phyloP scores from a whole-genome alignment of 2,113 vertebrate species.

The Thermophis baileyi region DNA sequence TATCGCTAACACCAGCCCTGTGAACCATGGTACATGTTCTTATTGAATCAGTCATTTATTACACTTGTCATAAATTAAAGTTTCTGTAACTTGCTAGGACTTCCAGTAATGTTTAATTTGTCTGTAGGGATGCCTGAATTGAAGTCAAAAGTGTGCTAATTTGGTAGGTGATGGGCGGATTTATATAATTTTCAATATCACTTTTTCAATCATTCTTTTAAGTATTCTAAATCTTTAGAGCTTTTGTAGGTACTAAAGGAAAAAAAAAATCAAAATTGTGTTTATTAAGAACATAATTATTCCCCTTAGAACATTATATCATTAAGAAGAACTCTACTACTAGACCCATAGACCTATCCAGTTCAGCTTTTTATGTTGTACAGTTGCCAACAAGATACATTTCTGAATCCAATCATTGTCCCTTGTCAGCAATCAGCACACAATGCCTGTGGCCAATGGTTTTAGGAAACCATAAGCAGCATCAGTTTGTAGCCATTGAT shows the following conservation, averaged over 20 bases:
- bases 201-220: background rate
- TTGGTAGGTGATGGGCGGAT: background rate
- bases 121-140: background rate
- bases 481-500: background rate
- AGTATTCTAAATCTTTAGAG: background rate
- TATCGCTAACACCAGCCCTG: background rate
- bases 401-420: background rate
- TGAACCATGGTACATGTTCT: background rate
- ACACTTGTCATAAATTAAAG: background rate
- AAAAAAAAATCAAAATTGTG: background rate
- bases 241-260: background rate
- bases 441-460: background rate
- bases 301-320: background rate
- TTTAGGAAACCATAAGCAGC: background rate
- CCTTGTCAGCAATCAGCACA: background rate
- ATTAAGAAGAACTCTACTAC: background rate
- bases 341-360: background rate
- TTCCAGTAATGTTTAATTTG: background rate
- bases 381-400: background rate
- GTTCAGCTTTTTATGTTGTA: background rate
- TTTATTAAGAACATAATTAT: background rate
- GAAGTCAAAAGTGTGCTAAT: background rate
- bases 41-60: constrained; percentile 9
- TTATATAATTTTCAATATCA: background rate
- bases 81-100: constrained; percentile 25